Percentiles rank a stretch among this genome's conserved stretches.
phyloP scores from a whole-genome alignment of 1,140 invertebrate species.

The Caenorhabditis inopinata region DNA sequence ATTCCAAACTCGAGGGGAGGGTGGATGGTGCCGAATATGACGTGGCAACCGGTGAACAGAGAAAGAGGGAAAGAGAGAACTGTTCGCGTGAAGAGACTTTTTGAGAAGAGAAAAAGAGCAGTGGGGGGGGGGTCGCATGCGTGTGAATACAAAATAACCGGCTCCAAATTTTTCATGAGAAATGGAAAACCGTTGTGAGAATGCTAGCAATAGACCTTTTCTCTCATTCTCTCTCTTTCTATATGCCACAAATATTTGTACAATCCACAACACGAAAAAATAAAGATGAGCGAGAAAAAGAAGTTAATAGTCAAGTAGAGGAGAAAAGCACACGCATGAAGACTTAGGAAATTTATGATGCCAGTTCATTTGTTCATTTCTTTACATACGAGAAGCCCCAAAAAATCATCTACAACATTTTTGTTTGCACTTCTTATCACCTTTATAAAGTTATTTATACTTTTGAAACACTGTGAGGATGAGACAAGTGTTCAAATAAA shows the following conservation, averaged over 20 bases:
- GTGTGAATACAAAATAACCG: neutral
- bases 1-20: too few relatives aligned
- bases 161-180: neutral
- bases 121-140: neutral
- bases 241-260: constrained; percentile 11
- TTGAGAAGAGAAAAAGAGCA: neutral
- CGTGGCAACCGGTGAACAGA: neutral
- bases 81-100: neutral
- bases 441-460: too few relatives aligned
- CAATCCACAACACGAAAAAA: neutral
- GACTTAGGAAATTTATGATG: too few relatives aligned
- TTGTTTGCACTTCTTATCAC: too few relatives aligned
- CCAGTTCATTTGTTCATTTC: too few relatives aligned
- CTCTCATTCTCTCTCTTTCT: too few relatives aligned
- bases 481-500: too few relatives aligned
- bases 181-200: neutral
- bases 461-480: too few relatives aligned
- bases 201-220: neutral
- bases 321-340: neutral
- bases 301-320: too few relatives aligned
- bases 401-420: too few relatives aligned
- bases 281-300: neutral
- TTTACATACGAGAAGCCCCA: too few relatives aligned
- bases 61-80: neutral
- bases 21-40: too few relatives aligned